Conservation (phyloP, 2,888 invertebrate species). For the Clusia tigrina region DNA sequence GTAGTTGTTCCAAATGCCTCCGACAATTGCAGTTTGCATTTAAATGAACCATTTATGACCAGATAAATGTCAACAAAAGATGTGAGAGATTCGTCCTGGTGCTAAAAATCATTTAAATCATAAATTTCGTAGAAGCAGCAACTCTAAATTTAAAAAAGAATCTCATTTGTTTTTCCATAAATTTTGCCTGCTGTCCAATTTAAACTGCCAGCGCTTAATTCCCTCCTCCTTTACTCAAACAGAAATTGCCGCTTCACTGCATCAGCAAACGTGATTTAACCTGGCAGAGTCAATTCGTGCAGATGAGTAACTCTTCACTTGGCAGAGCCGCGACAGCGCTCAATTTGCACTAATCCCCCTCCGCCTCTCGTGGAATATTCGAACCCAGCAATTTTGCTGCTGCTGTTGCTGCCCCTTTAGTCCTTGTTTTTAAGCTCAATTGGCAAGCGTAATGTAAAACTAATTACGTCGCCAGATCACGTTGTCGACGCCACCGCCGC, state of each 20-base stretch:
- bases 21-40: no score
- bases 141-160: no score
- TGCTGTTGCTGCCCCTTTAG: slow-evolving; percentile 1
- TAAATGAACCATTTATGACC: no score
- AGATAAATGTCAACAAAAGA: no score
- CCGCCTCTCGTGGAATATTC: neutral
- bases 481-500: slow-evolving; percentile 14
- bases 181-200: no score
- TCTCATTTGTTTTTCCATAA: no score
- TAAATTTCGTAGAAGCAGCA: no score
- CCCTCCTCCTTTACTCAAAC: no score
- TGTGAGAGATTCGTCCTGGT: no score
- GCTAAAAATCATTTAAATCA: no score
- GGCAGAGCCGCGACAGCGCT: neutral
- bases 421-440: neutral
- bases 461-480: slow-evolving; percentile 30
- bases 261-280: neutral
- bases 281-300: neutral
- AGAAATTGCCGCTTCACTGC: neutral
- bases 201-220: no score
- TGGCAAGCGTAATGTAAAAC: slow-evolving; percentile 25
- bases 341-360: neutral
- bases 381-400: neutral
- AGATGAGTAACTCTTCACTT: neutral
- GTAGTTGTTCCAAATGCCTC: no score